Evolutionary conservation across 2,888 invertebrate genomes (phyloP), one percentile per base, ranked within the genome.

Genomic region (Conus canariensis): DNA sequence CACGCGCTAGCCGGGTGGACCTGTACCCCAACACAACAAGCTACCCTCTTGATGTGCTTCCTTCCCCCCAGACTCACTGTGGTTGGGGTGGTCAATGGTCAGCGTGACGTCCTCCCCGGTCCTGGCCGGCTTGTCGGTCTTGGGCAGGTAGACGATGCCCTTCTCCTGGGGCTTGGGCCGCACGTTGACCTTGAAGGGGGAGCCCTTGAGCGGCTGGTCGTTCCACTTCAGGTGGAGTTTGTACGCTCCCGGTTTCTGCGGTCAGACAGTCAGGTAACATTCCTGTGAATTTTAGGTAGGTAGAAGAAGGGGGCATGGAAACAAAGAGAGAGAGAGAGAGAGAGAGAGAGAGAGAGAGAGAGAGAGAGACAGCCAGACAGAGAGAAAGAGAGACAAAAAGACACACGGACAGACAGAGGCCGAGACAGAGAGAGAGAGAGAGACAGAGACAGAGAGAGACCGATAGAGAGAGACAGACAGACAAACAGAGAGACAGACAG

Each of bases 151-250:
- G 16, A 64, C 60, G 8, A 45, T 30, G 67, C 87, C 80, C 85
- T 85, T 59, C 14, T 14, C 19, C 91, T 93, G 12, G 92, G 91
- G 59, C 7, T 14, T 12, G 64, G 67, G 94, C 56, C 93, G 91
- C 2, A 95, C 94, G 86, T 94, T 94, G 59, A 95, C 93, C 90
- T 94, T 95, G 90, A 94, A 94, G 1, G 95, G 95, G 30, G 94
- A 94, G 58, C 94, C 94, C 90, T 93, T 93, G 30, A 95, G 90
- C 4, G 94, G 94, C 58, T 93, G 93, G n/a, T 93, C 92, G 70
- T 94, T 93, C 95, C 95, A 95, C 77, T 93, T 93, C 22, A 94
- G 92, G 87, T 94, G 93, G 7, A 95, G 91, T 8, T 94, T 92
- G 90, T 95, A 94, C 0, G 94, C 94, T 10, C 95, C 95, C 7